Conservation (phyloP, 2,113 vertebrate species). For the Salvelinus sp. region DNA sequence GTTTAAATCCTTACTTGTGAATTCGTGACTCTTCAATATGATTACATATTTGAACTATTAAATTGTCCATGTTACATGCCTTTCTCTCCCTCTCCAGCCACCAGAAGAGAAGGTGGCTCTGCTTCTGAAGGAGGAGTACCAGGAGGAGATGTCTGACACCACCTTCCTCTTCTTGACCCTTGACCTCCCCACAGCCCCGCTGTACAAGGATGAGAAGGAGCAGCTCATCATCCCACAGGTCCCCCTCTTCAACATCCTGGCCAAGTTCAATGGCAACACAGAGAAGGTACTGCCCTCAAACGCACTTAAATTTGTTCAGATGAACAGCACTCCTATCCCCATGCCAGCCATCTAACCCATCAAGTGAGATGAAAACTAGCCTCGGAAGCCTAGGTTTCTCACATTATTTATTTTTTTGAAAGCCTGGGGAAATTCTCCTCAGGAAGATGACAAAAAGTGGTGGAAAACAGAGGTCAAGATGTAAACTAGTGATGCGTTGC, state of each 20-base stretch:
- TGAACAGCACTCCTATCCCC: neutral
- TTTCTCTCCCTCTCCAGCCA: constrained; percentile 63
- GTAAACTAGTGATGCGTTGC: too few relatives aligned
- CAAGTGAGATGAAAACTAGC: neutral
- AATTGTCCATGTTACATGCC: neutral
- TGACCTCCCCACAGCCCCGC: constrained; percentile 92
- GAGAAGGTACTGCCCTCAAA: constrained; percentile 83
- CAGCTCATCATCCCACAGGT: constrained; percentile 98
- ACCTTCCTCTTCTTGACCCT: constrained; percentile 93
- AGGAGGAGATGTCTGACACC: constrained; percentile 93
- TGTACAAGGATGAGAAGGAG: constrained; percentile 98
- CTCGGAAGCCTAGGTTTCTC: too few relatives aligned
- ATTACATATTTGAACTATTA: neutral
- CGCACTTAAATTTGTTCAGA: neutral
- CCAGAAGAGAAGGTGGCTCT: constrained; percentile 92
- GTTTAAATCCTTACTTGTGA: neutral
- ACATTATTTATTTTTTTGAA: too few relatives aligned
- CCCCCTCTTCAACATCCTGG: constrained; percentile 95
- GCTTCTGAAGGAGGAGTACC: constrained; percentile 88
- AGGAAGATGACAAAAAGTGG: too few relatives aligned
- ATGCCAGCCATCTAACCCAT: neutral
- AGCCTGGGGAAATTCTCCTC: too few relatives aligned
- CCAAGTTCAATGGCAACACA: constrained; percentile 90
- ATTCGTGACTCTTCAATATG: neutral
- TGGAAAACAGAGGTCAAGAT: too few relatives aligned